Conservation (phyloP, 2,888 invertebrate species). For the Epistrophe eligans region DNA sequence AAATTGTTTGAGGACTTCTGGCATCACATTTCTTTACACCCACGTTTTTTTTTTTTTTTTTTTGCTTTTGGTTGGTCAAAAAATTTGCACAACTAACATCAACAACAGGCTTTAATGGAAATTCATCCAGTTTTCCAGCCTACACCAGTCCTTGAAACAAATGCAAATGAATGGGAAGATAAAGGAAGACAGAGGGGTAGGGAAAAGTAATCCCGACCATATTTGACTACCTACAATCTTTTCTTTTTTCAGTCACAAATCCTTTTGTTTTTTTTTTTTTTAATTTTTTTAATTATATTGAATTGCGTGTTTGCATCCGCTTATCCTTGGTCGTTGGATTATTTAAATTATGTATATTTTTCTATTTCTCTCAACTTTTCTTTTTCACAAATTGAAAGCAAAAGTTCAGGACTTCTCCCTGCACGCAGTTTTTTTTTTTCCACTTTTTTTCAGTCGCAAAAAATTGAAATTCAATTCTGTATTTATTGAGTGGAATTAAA, state of each 20-base stretch:
- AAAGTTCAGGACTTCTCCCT: slow-evolving; percentile 26
- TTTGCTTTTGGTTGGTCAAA: not conserved
- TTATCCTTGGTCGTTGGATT: slow-evolving; percentile 47
- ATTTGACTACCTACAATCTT: slow-evolving; percentile 29
- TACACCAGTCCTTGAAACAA: slow-evolving; percentile 55
- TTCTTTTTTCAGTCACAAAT: slow-evolving; percentile 37
- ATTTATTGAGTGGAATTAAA: slow-evolving; percentile 1
- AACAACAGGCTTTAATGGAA: not conserved
- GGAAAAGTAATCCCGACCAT: slow-evolving; percentile 3
- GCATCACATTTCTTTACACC: slow-evolving; percentile 15
- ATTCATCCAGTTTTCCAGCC: slow-evolving; percentile 7
- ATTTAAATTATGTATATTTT: not conserved
- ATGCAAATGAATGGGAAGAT: slow-evolving; percentile 27
- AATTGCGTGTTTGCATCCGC: slow-evolving; percentile 38
- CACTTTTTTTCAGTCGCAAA: slow-evolving; percentile 36
- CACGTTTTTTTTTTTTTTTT: slow-evolving; percentile 22
- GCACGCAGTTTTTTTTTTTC: slow-evolving; percentile 10
- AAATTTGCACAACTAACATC: slow-evolving; percentile 23
- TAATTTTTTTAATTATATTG: not conserved
- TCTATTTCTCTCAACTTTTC: not conserved
- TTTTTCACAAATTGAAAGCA: slow-evolving; percentile 11
- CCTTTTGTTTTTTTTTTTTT: not conserved
- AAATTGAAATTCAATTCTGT: slow-evolving; percentile 6
- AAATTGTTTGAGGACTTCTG: slow-evolving; percentile 7
- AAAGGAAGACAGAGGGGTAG: not conserved